Evolutionary conservation across 2,888 invertebrate species (phyloP).

Genomic region (Eumerus sabulonum): DNA sequence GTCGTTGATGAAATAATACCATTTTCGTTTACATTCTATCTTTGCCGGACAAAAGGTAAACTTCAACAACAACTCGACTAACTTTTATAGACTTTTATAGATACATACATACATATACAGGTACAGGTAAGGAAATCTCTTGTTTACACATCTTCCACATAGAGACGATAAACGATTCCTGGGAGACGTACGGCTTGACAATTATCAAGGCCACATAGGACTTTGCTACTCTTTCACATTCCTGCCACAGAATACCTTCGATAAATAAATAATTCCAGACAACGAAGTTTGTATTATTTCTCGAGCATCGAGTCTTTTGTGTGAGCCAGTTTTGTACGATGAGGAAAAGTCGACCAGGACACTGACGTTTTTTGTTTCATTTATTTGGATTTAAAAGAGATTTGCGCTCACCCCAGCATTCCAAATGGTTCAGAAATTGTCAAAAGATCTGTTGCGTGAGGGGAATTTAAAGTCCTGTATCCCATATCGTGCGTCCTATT

Average conservation of each 20-base stretch:
- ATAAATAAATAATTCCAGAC: constrained; percentile 54
- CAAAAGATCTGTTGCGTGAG: constrained; percentile 52
- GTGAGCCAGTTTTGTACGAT: constrained; percentile 13
- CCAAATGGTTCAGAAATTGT: constrained; percentile 54
- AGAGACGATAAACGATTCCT: constrained; percentile 28
- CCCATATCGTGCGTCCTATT: constrained; percentile 6
- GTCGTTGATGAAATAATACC: constrained; percentile 22
- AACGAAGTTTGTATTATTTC: constrained; percentile 22
- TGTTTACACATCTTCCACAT: constrained; percentile 30
- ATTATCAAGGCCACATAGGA: constrained; percentile 55
- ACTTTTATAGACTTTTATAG: background rate
- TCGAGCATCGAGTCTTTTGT: constrained; percentile 37
- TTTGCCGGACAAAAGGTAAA: constrained; percentile 17
- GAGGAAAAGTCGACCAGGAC: background rate
- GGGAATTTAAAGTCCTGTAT: constrained; percentile 37
- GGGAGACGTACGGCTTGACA: constrained; percentile 43
- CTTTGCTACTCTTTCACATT: constrained; percentile 17
- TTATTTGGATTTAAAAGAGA: constrained; percentile 42
- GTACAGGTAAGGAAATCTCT: constrained; percentile 17
- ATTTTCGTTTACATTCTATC: constrained; percentile 19
- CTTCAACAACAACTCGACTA: background rate
- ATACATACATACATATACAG: background rate
- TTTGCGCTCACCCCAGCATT: constrained; percentile 14
- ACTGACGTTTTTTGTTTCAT: constrained; percentile 27
- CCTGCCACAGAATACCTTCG: constrained; percentile 29